Base-by-base conservation (phyloP, 2,888 invertebrate genomes). In the Oligia fasciuncula region DNA sequence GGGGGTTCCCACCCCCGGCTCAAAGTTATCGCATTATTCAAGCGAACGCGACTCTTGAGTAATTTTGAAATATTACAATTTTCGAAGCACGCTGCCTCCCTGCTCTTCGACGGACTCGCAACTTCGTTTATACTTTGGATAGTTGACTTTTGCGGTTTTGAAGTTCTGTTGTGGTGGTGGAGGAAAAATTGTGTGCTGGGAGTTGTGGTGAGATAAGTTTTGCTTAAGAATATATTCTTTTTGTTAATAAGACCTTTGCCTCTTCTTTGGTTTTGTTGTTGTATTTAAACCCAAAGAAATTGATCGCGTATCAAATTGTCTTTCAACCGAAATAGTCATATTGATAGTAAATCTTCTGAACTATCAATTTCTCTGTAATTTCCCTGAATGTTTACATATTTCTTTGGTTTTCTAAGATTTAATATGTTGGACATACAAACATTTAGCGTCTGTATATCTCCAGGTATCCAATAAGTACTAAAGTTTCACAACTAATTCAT, bases 31-130 rank as follows among this genome's bases (percentile, higher is more conserved):
- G 93, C 96, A 97, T 97, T 96, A 97, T 95, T 96, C 96, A 97
- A 95, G 93, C 93, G 94, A 95, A 96, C 96, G 96, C 96, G 96
- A 96, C 96, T 96, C 96, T 95, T 96, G 96, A 97, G 96, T 97
- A 97, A 97, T 97, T 97, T 97, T 96, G 97, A 97, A 97, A 97
- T 97, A 97, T 97, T 96, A 96, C 97, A 96, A 96, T 96, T 96
- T 96, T 96, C 95, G 93, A 95, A 95, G 88, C 93, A 93, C 93
- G 90, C 93, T 93, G 93, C 93, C 93, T 92, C 94, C 92, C 90
- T 88, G 83, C 82, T 87, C 87, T 92, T 91, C 91, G 91, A 94
- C 93, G 93, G 94, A 93, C 94, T 90, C 87, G 89, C 86, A 94
- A 91, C 91, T 94, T 91, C 87, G 88, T 87, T 85, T 90, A 89